Percentiles rank a stretch among this genome's conserved stretches.
phyloP scores from a whole-genome alignment of 2,797 vertebrate genomes.

The Typhlichthys subterraneus region DNA sequence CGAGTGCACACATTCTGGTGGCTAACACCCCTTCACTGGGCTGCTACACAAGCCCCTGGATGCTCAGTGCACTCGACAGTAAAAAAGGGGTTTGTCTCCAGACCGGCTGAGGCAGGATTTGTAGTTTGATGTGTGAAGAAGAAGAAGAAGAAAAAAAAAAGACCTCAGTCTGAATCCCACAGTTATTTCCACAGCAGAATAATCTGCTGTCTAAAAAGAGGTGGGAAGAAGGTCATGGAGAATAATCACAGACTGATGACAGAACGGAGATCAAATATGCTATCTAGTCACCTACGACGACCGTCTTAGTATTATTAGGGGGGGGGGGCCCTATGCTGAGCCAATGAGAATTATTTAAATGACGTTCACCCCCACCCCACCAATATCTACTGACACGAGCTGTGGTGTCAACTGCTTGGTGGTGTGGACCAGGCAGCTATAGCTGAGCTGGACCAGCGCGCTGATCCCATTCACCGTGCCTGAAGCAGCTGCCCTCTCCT shows the following conservation, averaged over 20 bases:
- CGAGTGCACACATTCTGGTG: conserved; percentile 58
- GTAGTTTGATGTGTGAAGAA: conserved; percentile 51
- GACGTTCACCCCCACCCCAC: conserved; percentile 59
- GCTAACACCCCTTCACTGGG: conserved; percentile 60
- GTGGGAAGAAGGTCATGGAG: conserved; percentile 28
- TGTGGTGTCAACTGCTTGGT: conserved; percentile 63
- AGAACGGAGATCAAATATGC: conserved; percentile 47
- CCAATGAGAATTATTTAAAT: conserved; percentile 62
- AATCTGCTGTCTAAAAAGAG: conserved; percentile 48
- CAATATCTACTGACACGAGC: conserved; percentile 74
- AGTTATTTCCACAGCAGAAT: conserved; percentile 50
- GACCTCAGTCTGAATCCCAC: conserved; percentile 38
- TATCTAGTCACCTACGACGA: conserved; percentile 42
- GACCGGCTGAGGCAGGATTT: conserved; percentile 60
- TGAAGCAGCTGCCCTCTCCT: conserved; percentile 18
- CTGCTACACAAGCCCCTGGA: conserved; percentile 58
- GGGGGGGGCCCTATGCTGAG: conserved; percentile 24
- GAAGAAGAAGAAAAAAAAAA: conserved; percentile 46
- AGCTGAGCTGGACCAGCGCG: conserved; percentile 66
- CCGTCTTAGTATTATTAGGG: conserved; percentile 28
- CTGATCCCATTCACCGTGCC: conserved; percentile 68
- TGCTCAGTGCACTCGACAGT: conserved; percentile 68
- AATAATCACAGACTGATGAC: conserved; percentile 37
- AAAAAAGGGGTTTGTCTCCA: conserved; percentile 73
- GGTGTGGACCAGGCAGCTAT: conserved; percentile 64